Percentiles rank a stretch among this genome's conserved stretches.
Conservation (phyloP, 2,113 vertebrate species). For the Atrichornis clamosus region DNA sequence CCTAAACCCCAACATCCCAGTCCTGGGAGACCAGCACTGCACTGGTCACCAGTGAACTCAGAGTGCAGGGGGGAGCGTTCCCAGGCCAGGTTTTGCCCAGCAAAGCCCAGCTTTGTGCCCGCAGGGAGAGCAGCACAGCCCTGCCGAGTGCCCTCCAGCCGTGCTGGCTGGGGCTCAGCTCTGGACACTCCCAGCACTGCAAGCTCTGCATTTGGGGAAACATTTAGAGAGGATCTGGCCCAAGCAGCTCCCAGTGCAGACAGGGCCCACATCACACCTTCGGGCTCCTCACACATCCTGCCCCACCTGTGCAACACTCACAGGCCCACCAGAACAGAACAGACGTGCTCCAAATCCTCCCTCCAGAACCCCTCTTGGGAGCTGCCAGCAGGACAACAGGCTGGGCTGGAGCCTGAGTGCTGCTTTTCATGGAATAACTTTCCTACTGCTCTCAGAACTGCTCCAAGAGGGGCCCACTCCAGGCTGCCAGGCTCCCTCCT, state of each 20-base stretch:
- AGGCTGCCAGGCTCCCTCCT: background rate
- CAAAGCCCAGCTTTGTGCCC: background rate
- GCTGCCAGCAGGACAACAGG: background rate
- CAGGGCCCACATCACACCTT: background rate
- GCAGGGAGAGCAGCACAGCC: background rate
- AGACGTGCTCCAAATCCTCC: background rate
- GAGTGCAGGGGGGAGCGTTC: fast-evolving
- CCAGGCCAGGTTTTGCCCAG: background rate
- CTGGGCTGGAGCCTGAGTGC: background rate
- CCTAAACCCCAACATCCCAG: fast-evolving
- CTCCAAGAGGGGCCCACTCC: background rate
- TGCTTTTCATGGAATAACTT: background rate
- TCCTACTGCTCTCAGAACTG: background rate
- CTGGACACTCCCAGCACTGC: background rate
- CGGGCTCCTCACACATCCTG: background rate
- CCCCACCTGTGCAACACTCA: fast-evolving
- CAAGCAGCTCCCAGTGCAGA: background rate
- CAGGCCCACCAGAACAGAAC: fast-evolving
- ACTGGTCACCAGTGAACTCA: fast-evolving
- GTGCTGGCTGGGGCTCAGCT: background rate
- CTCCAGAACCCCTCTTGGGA: background rate
- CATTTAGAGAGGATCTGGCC: background rate
- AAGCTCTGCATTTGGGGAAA: background rate
- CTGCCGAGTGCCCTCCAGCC: background rate
- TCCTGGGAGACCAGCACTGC: background rate